These are phyloP conservation scores for Eidolon helvum DNA, from an alignment of 2,113 vertebrate species.

Conservation along the genomic window DNA sequence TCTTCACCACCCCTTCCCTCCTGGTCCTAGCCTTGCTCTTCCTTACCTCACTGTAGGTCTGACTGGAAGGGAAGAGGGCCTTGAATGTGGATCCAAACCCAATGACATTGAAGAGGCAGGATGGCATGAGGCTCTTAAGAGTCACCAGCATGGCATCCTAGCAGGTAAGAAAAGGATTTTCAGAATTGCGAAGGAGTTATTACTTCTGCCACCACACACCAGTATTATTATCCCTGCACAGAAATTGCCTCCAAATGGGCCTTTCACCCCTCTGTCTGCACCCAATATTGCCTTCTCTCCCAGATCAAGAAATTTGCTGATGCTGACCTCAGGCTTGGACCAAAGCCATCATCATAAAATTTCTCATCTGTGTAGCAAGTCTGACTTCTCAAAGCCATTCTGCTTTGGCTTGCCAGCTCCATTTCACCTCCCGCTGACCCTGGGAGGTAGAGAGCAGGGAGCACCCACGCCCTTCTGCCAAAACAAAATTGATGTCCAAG, in stretches of 20 bases:
- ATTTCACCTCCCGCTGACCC: background rate
- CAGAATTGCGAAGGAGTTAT: background rate
- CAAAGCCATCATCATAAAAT: background rate
- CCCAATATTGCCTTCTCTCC: background rate
- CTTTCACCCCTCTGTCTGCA: background rate
- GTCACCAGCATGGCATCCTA: conserved; percentile 94
- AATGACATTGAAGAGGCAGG: conserved; percentile 93
- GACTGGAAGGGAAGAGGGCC: conserved; percentile 91
- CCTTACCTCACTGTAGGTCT: conserved; percentile 91
- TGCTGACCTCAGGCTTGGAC: background rate
- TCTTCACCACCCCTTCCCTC: background rate
- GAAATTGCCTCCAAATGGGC: background rate
- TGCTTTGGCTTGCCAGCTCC: background rate
- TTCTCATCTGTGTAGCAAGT: background rate
- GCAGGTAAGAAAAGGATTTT: background rate
- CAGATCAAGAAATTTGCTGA: background rate
- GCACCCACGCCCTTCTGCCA: background rate
- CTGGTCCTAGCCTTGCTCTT: background rate
- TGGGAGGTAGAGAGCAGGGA: background rate
- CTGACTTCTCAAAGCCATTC: background rate
- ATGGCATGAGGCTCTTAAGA: conserved; percentile 93
- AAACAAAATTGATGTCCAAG: background rate
- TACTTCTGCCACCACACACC: background rate
- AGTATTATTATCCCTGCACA: background rate
- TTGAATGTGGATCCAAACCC: conserved; percentile 95